A percentile compares a stretch with the other conserved stretches of the same genome.
These are phyloP conservation scores for Prunella fulvescens DNA, from an alignment of 2,113 vertebrate species.

Conservation along the genomic window DNA sequence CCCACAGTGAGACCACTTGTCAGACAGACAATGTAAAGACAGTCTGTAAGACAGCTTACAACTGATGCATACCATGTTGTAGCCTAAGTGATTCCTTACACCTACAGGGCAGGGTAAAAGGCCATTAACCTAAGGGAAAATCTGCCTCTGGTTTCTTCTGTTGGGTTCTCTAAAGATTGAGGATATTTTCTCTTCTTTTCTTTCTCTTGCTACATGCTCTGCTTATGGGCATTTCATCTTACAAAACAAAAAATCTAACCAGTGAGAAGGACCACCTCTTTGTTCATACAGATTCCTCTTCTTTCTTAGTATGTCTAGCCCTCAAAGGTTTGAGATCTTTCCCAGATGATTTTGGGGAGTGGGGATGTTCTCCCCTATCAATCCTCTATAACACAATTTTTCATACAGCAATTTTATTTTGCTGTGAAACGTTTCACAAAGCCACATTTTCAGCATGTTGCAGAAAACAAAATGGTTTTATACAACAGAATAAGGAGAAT, in stretches of 20 bases:
- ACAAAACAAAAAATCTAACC: background rate
- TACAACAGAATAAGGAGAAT: background rate
- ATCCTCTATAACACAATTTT: background rate
- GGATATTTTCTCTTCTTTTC: background rate
- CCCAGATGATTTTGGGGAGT: background rate
- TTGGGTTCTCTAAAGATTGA: background rate
- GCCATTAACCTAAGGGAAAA: background rate
- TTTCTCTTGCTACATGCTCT: background rate
- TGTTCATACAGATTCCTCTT: background rate
- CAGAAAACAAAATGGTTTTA: background rate
- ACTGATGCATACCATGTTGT: background rate
- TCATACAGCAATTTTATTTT: background rate
- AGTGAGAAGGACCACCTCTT: background rate
- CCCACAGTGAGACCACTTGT: background rate
- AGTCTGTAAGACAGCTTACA: background rate
- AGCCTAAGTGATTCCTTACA: background rate
- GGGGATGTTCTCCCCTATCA: background rate
- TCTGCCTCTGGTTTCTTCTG: background rate
- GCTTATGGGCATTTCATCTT: background rate
- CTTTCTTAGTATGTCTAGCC: background rate
- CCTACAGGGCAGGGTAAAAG: background rate
- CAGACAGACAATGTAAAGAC: background rate
- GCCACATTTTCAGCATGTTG: background rate
- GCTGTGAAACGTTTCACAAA: background rate
- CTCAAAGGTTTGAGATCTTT: background rate